Evolutionary conservation across 1,140 invertebrate genomes (phyloP).

Genomic region (Littorina saxatilis): DNA sequence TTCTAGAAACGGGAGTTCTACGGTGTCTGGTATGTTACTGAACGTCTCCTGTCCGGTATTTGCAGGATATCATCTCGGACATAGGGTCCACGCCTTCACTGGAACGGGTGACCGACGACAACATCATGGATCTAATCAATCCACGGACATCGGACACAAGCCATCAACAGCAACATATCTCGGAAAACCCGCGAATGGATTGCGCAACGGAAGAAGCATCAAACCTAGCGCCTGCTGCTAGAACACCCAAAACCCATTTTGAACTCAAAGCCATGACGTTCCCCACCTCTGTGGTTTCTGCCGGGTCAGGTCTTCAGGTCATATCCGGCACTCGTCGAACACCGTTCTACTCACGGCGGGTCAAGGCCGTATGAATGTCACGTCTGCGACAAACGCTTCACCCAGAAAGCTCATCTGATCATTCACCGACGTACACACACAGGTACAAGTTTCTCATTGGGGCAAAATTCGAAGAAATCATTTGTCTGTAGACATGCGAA

Average conservation of each 20-base stretch:
- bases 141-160: neutral
- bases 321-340: constrained; percentile 20
- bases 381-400: constrained; percentile 58
- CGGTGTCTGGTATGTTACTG: no score
- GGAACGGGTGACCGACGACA: constrained; percentile 18
- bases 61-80: constrained; percentile 21
- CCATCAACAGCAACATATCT: neutral
- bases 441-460: neutral
- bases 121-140: constrained; percentile 23
- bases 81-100: constrained; percentile 25
- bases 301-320: neutral
- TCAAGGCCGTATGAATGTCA: constrained; percentile 52
- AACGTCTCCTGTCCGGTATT: no score
- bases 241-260: no score
- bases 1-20: no score
- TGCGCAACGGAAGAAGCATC: no score
- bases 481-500: no score
- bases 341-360: constrained; percentile 23
- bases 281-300: constrained; percentile 34
- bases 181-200: no score
- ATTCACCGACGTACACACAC: constrained; percentile 61
- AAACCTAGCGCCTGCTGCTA: no score
- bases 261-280: no score
- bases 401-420: constrained; percentile 58
- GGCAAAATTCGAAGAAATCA: no score